Base-by-base conservation (phyloP, 2,888 invertebrate genomes). In the Argynnis bischoffii region DNA sequence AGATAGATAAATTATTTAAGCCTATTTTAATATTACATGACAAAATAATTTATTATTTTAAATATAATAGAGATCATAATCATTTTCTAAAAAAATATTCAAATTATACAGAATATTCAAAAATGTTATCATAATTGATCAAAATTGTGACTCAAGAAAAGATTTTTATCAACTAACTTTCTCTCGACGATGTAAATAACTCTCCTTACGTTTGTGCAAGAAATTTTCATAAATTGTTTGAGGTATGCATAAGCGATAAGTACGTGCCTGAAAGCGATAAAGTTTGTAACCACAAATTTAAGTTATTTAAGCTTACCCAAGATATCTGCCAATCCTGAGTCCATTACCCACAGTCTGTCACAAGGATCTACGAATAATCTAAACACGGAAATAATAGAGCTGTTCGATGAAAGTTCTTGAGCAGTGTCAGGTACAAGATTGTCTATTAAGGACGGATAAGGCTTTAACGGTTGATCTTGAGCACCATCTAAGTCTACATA, bases 291-390 rank as follows among this genome's bases (percentile, higher is more conserved):
- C 11, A 41, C 35, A 26, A 26, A 18, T 5, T 11, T 55, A 48
- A 16, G 15, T 41, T 55, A 64, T 13, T 31, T 54, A 26, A 54
- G 55, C 65, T 93, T 87, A 80, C 96, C 96, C 63, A 95, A 87
- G 84, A 97, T 96, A 81, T 97, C 96, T 54, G 95, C 95, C 50
- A 96, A 85, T 64, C 97, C 97, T 0, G 96, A 95, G 80, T 97
- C 97, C 86, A 97, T 93, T 6, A 96, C 95, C 97, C 97, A 97
- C 11, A 97, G 93, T 55, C 97, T 94, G 81, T 96, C 96, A 77
- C 97, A 97, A 6, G 93, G 92, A 81, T 97, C 97, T 0, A 95
- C 95, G 73, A 93, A 94, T 26, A 96, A 90, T 70, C 97, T 94
- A 85, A 96, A 96, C 5, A 95, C 95, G 3, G 95, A 97, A 63